phyloP scores from a whole-genome alignment of 2,888 invertebrate genomes.

The Pseudococcus jackbeardsleyi region DNA sequence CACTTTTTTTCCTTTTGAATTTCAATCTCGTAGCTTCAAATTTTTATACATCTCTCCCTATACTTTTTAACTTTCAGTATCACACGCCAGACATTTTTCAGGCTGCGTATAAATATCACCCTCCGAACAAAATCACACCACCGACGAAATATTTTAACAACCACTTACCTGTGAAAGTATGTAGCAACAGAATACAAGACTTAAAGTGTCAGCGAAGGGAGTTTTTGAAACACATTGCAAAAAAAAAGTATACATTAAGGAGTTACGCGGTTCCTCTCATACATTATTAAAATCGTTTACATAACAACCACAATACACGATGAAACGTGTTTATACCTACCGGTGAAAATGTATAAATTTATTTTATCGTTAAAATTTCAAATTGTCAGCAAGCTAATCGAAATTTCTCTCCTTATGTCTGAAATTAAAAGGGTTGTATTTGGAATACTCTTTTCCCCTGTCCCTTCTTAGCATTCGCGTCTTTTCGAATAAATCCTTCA shows the following conservation, averaged over 20 bases:
- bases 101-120: background rate
- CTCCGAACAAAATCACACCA: background rate
- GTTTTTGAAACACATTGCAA: conserved; percentile 26
- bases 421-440: conserved; percentile 23
- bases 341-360: conserved; percentile 32
- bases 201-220: conserved; percentile 11
- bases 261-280: conserved; percentile 39
- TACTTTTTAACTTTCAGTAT: background rate
- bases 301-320: conserved; percentile 45
- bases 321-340: conserved; percentile 39
- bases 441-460: background rate
- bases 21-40: too few species aligned
- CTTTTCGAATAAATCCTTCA: background rate
- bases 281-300: conserved; percentile 50
- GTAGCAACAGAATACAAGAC: conserved; percentile 5
- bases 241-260: conserved; percentile 21
- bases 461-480: background rate
- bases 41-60: background rate
- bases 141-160: conserved; percentile 30
- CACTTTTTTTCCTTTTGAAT: too few species aligned
- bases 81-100: background rate
- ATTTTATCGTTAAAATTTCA: conserved; percentile 38
- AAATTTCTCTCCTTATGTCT: conserved; percentile 24
- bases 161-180: conserved; percentile 36
- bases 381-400: conserved; percentile 41